Evolutionary conservation across 2,888 invertebrate genomes (phyloP).

Genomic region (Slavum lentiscoides): DNA sequence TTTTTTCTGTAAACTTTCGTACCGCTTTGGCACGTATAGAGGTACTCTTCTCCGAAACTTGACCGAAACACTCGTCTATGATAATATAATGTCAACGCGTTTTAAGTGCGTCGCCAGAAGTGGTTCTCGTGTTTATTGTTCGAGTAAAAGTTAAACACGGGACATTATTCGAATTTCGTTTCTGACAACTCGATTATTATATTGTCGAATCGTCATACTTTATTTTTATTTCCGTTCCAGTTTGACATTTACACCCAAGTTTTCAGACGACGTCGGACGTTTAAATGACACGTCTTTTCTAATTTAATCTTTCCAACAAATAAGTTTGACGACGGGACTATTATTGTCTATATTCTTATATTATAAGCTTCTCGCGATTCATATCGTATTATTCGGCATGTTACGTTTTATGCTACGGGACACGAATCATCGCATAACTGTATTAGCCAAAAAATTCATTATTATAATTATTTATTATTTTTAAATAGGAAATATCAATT

Average conservation of each 20-base stretch:
- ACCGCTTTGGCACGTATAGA: not conserved
- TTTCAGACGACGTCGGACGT: not conserved
- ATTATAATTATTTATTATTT: no score
- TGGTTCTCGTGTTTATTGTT: not conserved
- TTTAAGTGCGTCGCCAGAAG: not conserved
- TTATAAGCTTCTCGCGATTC: no score
- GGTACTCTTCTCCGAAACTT: not conserved
- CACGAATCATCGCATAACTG: no score
- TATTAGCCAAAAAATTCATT: no score
- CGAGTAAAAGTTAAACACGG: not conserved
- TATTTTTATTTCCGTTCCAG: not conserved
- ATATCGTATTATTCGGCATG: no score
- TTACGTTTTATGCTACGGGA: no score
- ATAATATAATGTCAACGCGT: not conserved
- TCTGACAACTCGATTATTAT: conserved; percentile 35
- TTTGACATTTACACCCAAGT: not conserved
- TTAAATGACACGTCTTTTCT: no score
- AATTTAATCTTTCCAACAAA: no score
- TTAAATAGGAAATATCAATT: no score
- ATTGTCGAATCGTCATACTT: conserved; percentile 6
- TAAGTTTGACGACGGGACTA: no score
- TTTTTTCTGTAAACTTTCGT: not conserved
- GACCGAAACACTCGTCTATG: not conserved
- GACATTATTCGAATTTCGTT: conserved; percentile 1
- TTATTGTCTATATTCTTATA: no score